These are phyloP conservation scores for Stichopus horrens DNA, from an alignment of 53 echinoderm and acorn worm genomes.

Conservation along the genomic window DNA sequence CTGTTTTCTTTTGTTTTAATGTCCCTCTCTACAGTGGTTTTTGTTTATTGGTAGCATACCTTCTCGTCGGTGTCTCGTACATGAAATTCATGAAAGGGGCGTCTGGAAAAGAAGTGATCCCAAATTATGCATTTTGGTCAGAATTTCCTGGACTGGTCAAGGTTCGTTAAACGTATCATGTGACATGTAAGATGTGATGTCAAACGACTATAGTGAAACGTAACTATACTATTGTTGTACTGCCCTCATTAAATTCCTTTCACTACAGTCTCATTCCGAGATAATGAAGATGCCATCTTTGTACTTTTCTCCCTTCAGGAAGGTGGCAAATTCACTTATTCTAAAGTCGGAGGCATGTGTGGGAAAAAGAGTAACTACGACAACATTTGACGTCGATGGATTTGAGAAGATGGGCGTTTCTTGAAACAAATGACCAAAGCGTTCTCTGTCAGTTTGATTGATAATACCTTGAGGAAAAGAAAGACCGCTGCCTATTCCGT, in stretches of 20 bases:
- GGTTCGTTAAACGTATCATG: neutral
- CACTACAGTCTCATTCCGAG: neutral
- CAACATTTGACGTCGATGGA: neutral
- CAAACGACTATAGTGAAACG: neutral
- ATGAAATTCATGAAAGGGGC: neutral
- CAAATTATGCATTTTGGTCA: slow-evolving; percentile 21
- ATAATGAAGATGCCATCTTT: neutral
- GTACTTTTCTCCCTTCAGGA: neutral
- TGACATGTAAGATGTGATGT: neutral
- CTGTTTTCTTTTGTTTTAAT: no score
- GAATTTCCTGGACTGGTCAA: slow-evolving; percentile 34
- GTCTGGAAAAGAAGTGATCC: slow-evolving; percentile 27
- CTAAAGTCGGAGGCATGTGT: neutral
- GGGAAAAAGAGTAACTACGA: slow-evolving; percentile 8
- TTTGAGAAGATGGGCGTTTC: no score
- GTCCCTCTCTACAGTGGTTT: neutral
- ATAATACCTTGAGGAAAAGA: no score
- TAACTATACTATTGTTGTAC: neutral
- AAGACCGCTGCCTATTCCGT: no score
- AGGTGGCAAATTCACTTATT: slow-evolving; percentile 5
- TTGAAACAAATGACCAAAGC: no score
- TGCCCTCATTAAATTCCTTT: neutral
- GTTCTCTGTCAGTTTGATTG: no score
- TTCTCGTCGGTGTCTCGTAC: slow-evolving; percentile 8
- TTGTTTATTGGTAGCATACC: neutral